These are phyloP conservation scores for Euura saliciscinereae DNA, from an alignment of 1,140 invertebrate genomes.

Conservation along the genomic window DNA sequence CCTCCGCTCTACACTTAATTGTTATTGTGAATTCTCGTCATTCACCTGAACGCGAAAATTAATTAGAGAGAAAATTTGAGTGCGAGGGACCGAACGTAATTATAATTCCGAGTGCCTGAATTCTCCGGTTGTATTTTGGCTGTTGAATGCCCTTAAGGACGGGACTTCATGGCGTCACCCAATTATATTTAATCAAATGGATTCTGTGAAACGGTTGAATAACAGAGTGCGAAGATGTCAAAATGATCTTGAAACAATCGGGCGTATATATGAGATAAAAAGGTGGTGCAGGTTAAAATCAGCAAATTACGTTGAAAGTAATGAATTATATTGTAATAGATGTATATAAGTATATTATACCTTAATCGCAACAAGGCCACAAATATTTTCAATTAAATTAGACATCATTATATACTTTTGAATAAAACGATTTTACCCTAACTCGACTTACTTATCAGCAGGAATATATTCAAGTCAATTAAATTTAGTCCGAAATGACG, in stretches of 20 bases:
- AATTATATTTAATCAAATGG: background rate
- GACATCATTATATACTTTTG: too few species aligned
- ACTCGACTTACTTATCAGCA: too few species aligned
- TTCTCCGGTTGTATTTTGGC: background rate
- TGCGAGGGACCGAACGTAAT: background rate
- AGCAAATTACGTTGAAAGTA: too few species aligned
- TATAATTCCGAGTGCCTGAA: background rate
- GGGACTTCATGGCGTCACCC: background rate
- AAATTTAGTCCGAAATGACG: too few species aligned
- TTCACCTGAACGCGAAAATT: background rate
- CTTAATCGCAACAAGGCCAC: conserved; percentile 2
- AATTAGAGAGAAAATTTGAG: background rate
- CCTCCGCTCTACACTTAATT: too few species aligned
- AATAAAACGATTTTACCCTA: too few species aligned
- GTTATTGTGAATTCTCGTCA: background rate
- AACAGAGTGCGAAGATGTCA: background rate
- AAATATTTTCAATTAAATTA: background rate
- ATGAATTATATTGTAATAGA: too few species aligned
- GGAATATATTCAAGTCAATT: too few species aligned
- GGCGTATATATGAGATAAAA: too few species aligned
- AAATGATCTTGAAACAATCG: too few species aligned
- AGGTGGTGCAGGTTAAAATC: too few species aligned
- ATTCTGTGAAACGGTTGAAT: background rate
- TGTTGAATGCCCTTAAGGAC: background rate
- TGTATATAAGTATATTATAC: background rate